Evolutionary conservation across 2,797 vertebrate genomes (phyloP), one percentile per base, ranked within the genome.

Genomic region (Fringilla coelebs): DNA sequence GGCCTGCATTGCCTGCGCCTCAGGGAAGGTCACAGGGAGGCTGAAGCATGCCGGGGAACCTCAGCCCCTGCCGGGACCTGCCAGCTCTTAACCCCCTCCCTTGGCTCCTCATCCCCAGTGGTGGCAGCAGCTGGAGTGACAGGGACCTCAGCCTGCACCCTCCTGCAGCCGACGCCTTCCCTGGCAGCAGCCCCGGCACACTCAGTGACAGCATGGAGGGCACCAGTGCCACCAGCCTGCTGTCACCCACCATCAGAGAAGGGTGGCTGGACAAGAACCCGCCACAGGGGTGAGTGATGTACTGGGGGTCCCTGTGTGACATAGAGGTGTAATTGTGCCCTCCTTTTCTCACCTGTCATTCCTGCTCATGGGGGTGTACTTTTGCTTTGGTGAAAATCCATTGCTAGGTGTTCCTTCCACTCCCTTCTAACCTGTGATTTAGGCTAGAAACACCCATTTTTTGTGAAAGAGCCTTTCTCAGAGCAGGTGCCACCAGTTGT

Each of bases 201-300:
- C 19, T 85, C 14, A 5, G 74, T 38, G 80, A 73, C 80, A 85
- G 81, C 74, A 90, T 85, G 88, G 88, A 90, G 19, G 17, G 24
- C 61, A 73, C 34, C 41, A 25, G 60, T 73, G 60, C 46, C 54
- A 66, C 46, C 13, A 12, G 19, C 52, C 38, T 93, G 11, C 92
- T 96, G 28, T 76, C 97, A 6, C 88, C 98, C 1, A 96, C 99
- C 92, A 97, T 99, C 95, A 99, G 98, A 94, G 98, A 97, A 13
- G 99, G 99, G 43, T 99, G 99, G 99, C 97, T 99, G 93, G 98
- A 99, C 97, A 99, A 99, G 98, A 99, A 99, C 97, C 99, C 99
- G 1, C 99, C 99, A 0, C 99, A 99, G 94, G 99, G 99, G 99
- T 99, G 98, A 96, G 97, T 85, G 41, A 19, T 7, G 10, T 17